A percentile compares a stretch with the other conserved stretches of the same genome.
These are phyloP conservation scores for Latrodectus hesperus DNA, from an alignment of 2,888 invertebrate species.

Conservation along the genomic window DNA sequence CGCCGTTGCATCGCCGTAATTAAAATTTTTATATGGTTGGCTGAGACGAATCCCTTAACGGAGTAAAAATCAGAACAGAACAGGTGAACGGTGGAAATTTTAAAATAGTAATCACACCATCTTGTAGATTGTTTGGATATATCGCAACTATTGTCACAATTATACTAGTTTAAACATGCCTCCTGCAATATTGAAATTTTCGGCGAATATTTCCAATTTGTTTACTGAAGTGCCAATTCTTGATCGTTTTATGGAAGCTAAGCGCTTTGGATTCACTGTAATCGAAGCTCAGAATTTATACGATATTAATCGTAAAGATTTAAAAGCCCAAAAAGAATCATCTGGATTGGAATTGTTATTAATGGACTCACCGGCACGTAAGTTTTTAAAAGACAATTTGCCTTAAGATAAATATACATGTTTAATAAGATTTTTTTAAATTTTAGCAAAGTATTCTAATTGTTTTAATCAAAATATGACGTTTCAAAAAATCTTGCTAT, in stretches of 20 bases:
- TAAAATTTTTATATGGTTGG: too few relatives aligned
- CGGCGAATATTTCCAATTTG: neutral
- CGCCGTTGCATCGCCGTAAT: too few relatives aligned
- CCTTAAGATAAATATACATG: too few relatives aligned
- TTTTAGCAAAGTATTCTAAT: too few relatives aligned
- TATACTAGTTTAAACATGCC: neutral
- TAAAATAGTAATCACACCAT: too few relatives aligned
- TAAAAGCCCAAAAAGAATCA: neutral
- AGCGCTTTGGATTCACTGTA: neutral
- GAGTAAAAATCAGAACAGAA: too few relatives aligned
- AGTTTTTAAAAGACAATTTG: neutral
- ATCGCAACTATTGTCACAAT: neutral
- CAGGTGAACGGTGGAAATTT: too few relatives aligned
- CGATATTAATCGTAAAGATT: neutral
- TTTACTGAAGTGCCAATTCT: neutral
- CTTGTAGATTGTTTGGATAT: too few relatives aligned
- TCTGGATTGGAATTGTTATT: neutral
- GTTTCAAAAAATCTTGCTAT: too few relatives aligned
- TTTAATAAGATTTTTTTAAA: too few relatives aligned
- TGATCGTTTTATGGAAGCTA: neutral
- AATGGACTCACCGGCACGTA: neutral
- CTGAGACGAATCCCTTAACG: too few relatives aligned
- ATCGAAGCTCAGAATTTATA: neutral
- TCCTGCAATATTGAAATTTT: neutral
- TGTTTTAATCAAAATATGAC: too few relatives aligned